Percentiles rank a stretch among this genome's conserved stretches.
These are phyloP conservation scores for Sus cebifrons DNA, from an alignment of 2,797 vertebrate genomes.

Conservation along the genomic window DNA sequence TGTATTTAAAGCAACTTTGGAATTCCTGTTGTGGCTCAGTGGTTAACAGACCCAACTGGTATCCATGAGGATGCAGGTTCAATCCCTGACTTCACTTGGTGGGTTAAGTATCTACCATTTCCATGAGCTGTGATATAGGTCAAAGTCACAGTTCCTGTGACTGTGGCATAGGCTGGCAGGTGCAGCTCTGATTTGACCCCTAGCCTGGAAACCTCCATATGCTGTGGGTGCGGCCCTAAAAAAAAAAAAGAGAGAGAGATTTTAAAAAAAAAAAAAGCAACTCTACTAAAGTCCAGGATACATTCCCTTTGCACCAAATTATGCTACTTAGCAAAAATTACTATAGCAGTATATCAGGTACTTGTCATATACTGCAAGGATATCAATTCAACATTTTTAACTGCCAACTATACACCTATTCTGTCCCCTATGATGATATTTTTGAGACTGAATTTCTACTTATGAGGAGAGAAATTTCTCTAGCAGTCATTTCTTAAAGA, in stretches of 20 bases:
- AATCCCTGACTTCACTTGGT: too few species aligned
- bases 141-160: too few species aligned
- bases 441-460: slow-evolving; percentile 53
- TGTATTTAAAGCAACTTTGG: background rate
- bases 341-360: background rate
- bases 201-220: too few species aligned
- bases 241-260: too few species aligned
- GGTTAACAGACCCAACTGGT: too few species aligned
- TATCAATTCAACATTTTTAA: slow-evolving; percentile 5
- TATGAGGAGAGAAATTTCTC: slow-evolving; percentile 2
- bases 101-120: too few species aligned
- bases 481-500: slow-evolving; percentile 3
- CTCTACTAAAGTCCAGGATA: background rate
- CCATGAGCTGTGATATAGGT: too few species aligned
- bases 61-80: too few species aligned
- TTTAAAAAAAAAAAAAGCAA: background rate
- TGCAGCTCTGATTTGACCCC: too few species aligned
- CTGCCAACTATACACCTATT: background rate
- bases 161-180: too few species aligned
- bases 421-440: background rate
- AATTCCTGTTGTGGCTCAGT: too few species aligned
- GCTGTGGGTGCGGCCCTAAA: too few species aligned
- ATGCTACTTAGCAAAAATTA: slow-evolving; percentile 26
- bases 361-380: slow-evolving; percentile 13
- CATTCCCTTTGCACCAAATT: background rate